Conservation (phyloP, 2,888 invertebrate genomes). For the Dinocampus coccinellae region DNA sequence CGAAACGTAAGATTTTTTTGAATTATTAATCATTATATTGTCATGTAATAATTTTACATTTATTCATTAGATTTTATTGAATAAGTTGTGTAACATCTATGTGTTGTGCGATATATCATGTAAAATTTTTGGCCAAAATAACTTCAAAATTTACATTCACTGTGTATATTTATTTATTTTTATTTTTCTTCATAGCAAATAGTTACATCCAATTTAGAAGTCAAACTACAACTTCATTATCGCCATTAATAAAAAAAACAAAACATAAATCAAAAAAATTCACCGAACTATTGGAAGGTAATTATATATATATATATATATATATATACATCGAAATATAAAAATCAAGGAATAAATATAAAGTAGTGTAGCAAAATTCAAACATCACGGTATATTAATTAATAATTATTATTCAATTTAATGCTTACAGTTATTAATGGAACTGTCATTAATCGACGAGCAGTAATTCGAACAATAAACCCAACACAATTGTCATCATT, state of each 20-base stretch:
- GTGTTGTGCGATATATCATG: constrained; percentile 18
- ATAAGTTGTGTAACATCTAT: constrained; percentile 32
- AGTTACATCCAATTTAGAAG: constrained; percentile 47
- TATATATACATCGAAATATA: not conserved
- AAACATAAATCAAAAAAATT: constrained; percentile 73
- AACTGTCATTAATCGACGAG: constrained; percentile 76
- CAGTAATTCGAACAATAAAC: constrained; percentile 77
- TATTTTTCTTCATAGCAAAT: constrained; percentile 40
- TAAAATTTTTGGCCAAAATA: constrained; percentile 1
- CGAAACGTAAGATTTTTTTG: constrained; percentile 49
- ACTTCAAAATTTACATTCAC: constrained; percentile 12
- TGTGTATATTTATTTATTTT: constrained; percentile 14
- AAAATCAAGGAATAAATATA: not conserved
- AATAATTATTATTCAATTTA: constrained; percentile 14
- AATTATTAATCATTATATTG: constrained; percentile 1
- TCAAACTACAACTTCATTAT: constrained; percentile 50
- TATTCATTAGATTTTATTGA: not conserved
- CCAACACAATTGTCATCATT: constrained; percentile 78
- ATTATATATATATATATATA: constrained; percentile 19
- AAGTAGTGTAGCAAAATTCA: too few relatives aligned
- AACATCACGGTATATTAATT: too few relatives aligned
- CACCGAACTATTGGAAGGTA: constrained; percentile 80
- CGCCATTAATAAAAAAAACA: constrained; percentile 69
- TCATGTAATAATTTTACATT: not conserved
- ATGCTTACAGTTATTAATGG: constrained; percentile 74